Percentiles rank a stretch among this genome's conserved stretches.
These are phyloP conservation scores for Heliangelus exortis DNA, from an alignment of 2,797 vertebrate genomes.

Conservation along the genomic window DNA sequence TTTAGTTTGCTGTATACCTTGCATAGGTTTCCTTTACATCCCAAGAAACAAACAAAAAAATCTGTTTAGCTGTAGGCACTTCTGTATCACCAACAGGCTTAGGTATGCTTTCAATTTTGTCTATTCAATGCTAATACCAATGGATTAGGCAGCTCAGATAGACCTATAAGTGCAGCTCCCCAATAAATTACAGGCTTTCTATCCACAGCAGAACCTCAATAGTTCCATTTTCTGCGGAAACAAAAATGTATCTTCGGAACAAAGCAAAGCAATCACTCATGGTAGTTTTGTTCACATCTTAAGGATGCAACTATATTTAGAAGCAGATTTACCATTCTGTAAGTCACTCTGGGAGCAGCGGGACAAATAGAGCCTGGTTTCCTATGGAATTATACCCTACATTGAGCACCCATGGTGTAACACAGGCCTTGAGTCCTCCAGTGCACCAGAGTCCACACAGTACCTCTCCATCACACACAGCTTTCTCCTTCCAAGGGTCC, in stretches of 20 bases:
- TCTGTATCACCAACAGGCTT: slow-evolving; percentile 10
- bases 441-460: background rate
- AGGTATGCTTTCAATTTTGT: slow-evolving; percentile 12
- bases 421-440: background rate
- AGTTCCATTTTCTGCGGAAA: slow-evolving; percentile 25
- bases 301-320: background rate
- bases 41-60: slow-evolving; percentile 35
- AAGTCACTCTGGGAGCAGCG: background rate
- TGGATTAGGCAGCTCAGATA: slow-evolving; percentile 31
- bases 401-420: background rate
- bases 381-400: background rate
- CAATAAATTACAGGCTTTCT: background rate
- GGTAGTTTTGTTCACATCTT: background rate
- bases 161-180: background rate
- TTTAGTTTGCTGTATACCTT: slow-evolving; percentile 34
- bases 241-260: slow-evolving; percentile 2
- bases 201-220: background rate
- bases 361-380: background rate
- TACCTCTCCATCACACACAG: background rate
- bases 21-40: slow-evolving; percentile 32
- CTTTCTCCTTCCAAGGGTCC: background rate
- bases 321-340: background rate
- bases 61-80: background rate
- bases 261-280: background rate
- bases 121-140: slow-evolving; percentile 9